Percentiles rank a stretch among this genome's conserved stretches.
phyloP scores from a whole-genome alignment of 1,140 invertebrate genomes.

The Elymnias hypermnestra region DNA sequence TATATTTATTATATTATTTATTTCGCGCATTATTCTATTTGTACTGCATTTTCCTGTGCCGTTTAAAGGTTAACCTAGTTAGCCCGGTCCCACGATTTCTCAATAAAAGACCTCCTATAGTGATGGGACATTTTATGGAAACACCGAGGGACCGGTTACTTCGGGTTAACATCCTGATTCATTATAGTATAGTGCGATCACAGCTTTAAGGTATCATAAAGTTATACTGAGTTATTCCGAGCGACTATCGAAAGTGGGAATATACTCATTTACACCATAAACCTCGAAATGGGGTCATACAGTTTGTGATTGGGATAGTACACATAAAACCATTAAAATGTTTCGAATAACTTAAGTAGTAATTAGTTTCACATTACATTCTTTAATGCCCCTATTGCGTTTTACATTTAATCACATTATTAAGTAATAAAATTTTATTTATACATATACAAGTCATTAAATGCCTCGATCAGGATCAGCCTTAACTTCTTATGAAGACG shows the following conservation, averaged over 20 bases:
- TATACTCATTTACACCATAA: slow-evolving; percentile 20
- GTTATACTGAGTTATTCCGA: slow-evolving; percentile 15
- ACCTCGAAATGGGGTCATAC: slow-evolving; percentile 19
- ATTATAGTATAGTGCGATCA: slow-evolving; percentile 22
- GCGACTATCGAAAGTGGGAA: slow-evolving; percentile 20
- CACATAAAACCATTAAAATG: slow-evolving; percentile 15
- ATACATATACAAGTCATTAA: too few relatives aligned
- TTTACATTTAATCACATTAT: too few relatives aligned
- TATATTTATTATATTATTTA: too few relatives aligned
- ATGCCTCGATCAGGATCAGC: too few relatives aligned
- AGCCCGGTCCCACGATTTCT: slow-evolving; percentile 26
- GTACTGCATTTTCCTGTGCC: too few relatives aligned
- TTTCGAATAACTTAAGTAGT: slow-evolving; percentile 6
- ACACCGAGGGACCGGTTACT: slow-evolving; percentile 29
- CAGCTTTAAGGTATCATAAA: slow-evolving; percentile 18
- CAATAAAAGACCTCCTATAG: slow-evolving; percentile 39
- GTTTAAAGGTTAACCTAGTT: background rate
- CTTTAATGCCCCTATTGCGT: too few relatives aligned
- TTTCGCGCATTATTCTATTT: too few relatives aligned
- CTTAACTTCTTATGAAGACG: too few relatives aligned
- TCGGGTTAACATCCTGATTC: slow-evolving; percentile 42
- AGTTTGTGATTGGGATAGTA: slow-evolving; percentile 17
- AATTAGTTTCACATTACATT: slow-evolving; percentile 10
- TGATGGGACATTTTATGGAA: slow-evolving; percentile 40
- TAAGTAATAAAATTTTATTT: too few relatives aligned